Percentiles rank a stretch among this genome's conserved stretches.
phyloP scores from a whole-genome alignment of 64 coral and sea anemone species.

The Porites australiensis region DNA sequence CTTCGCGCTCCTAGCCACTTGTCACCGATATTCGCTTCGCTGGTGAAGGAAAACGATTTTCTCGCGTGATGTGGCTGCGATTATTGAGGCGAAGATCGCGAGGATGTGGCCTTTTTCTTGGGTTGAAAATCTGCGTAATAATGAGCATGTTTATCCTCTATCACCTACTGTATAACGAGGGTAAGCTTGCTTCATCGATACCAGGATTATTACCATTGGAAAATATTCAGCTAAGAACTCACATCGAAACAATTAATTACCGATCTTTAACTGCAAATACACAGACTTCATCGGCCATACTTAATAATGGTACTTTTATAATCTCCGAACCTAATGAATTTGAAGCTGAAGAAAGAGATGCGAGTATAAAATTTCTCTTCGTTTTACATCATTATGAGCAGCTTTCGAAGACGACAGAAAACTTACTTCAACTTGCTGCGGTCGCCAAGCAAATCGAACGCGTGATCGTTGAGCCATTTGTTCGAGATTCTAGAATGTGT shows the following conservation, averaged over 20 bases:
- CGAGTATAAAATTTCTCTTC: conserved; percentile 72
- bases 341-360: not conserved
- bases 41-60: not conserved
- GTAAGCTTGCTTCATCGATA: not conserved
- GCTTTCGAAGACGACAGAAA: conserved; percentile 95
- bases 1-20: too few relatives aligned
- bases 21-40: not conserved
- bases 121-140: conserved; percentile 1
- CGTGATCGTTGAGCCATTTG: conserved; percentile 87
- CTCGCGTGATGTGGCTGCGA: not conserved
- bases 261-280: not conserved
- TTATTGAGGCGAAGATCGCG: not conserved
- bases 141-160: conserved; percentile 39
- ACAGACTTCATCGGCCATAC: not conserved
- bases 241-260: not conserved
- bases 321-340: not conserved
- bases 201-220: not conserved
- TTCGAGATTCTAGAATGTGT: conserved; percentile 98
- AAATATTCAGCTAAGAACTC: not conserved
- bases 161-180: not conserved
- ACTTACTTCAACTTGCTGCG: conserved; percentile 90
- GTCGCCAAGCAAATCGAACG: conserved; percentile 70
- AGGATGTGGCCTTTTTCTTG: not conserved
- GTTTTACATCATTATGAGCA: conserved; percentile 98
- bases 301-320: not conserved